phyloP scores from a whole-genome alignment of 2,113 vertebrate species.

The Sebastes fasciatus region DNA sequence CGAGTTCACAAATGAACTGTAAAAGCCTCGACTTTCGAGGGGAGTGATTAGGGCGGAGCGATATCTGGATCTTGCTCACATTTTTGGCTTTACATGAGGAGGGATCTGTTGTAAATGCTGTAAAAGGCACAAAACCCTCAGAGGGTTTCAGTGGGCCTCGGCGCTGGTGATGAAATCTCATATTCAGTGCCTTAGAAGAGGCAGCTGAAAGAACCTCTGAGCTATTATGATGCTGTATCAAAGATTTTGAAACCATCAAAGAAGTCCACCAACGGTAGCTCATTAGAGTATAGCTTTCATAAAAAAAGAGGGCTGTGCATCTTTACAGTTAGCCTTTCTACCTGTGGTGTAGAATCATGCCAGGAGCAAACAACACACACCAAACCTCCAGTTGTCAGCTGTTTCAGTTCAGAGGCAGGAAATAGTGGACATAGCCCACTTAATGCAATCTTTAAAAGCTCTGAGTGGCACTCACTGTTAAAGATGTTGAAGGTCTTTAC shows the following conservation, averaged over 20 bases:
- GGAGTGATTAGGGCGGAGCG: slow-evolving; percentile 24
- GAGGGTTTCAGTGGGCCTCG: slow-evolving; percentile 11
- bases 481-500: slow-evolving; percentile 7
- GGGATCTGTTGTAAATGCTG: slow-evolving; percentile 7
- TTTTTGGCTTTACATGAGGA: slow-evolving; percentile 38
- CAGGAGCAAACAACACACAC: neutral
- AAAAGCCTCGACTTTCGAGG: slow-evolving; percentile 26
- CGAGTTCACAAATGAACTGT: slow-evolving; percentile 55
- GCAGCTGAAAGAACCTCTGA: slow-evolving; percentile 31
- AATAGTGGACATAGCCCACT: neutral
- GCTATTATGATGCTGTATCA: slow-evolving; percentile 38
- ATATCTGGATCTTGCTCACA: slow-evolving; percentile 53
- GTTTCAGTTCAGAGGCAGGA: neutral
- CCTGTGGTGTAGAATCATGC: neutral
- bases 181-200: slow-evolving; percentile 32
- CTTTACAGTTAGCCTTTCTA: slow-evolving; percentile 7
- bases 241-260: slow-evolving; percentile 54
- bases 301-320: slow-evolving; percentile 23
- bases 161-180: slow-evolving; percentile 23
- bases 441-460: slow-evolving; percentile 17
- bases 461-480: neutral
- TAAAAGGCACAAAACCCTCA: slow-evolving; percentile 9
- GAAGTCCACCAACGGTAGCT: slow-evolving; percentile 28
- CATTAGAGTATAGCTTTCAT: slow-evolving; percentile 56
- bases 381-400: neutral